Base-by-base conservation (phyloP, 2,797 vertebrate species). In the Meriones psammophilus region DNA sequence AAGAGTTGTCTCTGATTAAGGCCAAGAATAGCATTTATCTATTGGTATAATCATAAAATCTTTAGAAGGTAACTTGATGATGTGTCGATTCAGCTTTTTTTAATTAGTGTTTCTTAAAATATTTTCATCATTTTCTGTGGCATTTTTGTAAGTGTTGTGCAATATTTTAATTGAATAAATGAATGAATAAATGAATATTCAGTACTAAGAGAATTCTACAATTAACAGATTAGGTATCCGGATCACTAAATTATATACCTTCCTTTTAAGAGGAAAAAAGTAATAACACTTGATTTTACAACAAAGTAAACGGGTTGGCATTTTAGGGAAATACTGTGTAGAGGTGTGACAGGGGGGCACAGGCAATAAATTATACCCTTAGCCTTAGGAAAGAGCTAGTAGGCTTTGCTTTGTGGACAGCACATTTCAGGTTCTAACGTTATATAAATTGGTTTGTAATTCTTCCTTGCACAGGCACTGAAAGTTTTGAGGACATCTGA, bases 401-500 rank as follows among this genome's bases (percentile, higher is more conserved):
- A 64, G 83, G 56, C 58, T 84, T 78, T 83, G 68, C 30, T 74
- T 92, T 90, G 24, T 42, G 30, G 28, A 22, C 64, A 71, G 17
- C 18, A 68, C 68, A 86, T 26, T 81, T n/a, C 50, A 85, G 5
- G 0, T 6, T 36, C 42, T 76, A 39, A 56, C 33, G 42, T 83
- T 62, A 0, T 50, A 8, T 91, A 42, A 71, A 20, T 18, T 66
- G 68, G 6, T 88, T 92, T 91, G 15, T 90, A n/a, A 66, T 96
- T 83, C 56, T 85, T 89, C 97, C 96, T 98, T 96, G 4, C 89
- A 5, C 98, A 99, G 99, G 99, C 99, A 36, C 98, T 99, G 96
- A 99, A 99, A 98, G 98, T 99, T 91, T 98, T 99, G 97, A 99
- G 99, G 98, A 99, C 99, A 14, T 99, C 99, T 1, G 99, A 99